phyloP scores from a whole-genome alignment of 1,140 invertebrate genomes.

The Doryteuthis pealeii region DNA sequence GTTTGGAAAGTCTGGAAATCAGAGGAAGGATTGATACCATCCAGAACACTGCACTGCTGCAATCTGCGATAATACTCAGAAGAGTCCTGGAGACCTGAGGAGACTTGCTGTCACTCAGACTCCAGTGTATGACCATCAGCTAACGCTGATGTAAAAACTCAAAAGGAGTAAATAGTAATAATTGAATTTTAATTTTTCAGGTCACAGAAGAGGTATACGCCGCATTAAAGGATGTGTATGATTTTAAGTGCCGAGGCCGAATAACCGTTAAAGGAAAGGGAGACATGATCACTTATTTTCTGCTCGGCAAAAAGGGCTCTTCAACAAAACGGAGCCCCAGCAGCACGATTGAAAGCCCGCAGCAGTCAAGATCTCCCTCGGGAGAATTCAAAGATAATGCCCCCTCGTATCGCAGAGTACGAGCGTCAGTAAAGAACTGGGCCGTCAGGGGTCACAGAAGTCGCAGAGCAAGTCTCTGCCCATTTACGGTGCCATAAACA shows the following conservation, averaged over 20 bases:
- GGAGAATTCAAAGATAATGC: conserved; percentile 15
- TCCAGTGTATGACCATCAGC: no score
- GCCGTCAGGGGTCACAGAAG: conserved; percentile 24
- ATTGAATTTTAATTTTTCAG: no score
- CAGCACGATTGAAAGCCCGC: conserved; percentile 24
- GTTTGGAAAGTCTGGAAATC: no score
- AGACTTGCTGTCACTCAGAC: no score
- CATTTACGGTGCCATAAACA: conserved; percentile 20
- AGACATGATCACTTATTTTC: conserved; percentile 85
- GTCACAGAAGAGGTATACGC: conserved; percentile 58
- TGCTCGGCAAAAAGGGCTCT: conserved; percentile 56
- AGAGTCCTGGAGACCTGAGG: no score
- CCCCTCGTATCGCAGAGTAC: conserved; percentile 19
- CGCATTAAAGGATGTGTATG: conserved; percentile 68
- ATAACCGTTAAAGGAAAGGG: conserved; percentile 94
- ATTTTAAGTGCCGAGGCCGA: conserved; percentile 83
- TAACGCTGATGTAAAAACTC: no score
- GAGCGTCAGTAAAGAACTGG: conserved; percentile 14
- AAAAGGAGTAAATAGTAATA: no score
- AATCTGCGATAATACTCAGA: no score
- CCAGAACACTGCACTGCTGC: no score
- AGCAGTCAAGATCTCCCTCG: conserved; percentile 18
- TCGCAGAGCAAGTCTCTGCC: conserved; percentile 21
- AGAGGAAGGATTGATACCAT: no score
- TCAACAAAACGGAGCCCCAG: not conserved